Base-by-base conservation (phyloP, 2,113 vertebrate genomes). In the Carassius carassius region DNA sequence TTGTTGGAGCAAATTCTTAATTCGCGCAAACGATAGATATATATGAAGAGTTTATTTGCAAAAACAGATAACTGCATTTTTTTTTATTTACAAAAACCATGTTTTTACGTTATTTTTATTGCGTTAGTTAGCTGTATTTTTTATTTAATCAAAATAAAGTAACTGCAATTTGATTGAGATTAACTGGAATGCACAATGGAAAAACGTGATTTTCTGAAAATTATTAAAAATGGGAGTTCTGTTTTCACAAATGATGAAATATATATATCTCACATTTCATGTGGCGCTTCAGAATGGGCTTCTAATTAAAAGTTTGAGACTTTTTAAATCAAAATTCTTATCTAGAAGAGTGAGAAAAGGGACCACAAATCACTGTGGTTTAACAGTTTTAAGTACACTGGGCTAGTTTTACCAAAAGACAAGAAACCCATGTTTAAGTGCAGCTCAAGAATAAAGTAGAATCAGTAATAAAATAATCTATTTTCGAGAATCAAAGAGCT, bases 401-500 rank as follows among this genome's bases (percentile, higher is more conserved):
- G 49, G 75, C 75, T 1, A 21, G 29, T 56, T 58, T n/a, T 58
- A 58, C 23, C 16, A 14, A 29, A 58, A 60, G 54, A 58, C 54
- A 32, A 32, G 72, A 25, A 76, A 54, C 47, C 73, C 44, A 54
- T 19, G 49, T 77, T 75, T 77, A n/a, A 56, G 74, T 10, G 25
- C 74, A 54, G 47, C n/a, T 76, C 14, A 54, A 76, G 47, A 54
- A 54, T n/a, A 4, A 60, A 21, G 32, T 35, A 70, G 21, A 47
- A 47, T 79, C 77, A 47, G 37, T 79, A 44, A 79, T 79, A 79
- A 79, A 63, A 63, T 63, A 79, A 79, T 63, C 32, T 2, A 14
- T 78, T 23, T 60, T 63, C 76, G 25, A 79, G 17, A 25, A 37
- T 60, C 54, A 79, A 17, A 79, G 35, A 65, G 29, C 29, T 16